Conservation (phyloP, 1,140 invertebrate genomes). For the Drosophila ercepeae region DNA sequence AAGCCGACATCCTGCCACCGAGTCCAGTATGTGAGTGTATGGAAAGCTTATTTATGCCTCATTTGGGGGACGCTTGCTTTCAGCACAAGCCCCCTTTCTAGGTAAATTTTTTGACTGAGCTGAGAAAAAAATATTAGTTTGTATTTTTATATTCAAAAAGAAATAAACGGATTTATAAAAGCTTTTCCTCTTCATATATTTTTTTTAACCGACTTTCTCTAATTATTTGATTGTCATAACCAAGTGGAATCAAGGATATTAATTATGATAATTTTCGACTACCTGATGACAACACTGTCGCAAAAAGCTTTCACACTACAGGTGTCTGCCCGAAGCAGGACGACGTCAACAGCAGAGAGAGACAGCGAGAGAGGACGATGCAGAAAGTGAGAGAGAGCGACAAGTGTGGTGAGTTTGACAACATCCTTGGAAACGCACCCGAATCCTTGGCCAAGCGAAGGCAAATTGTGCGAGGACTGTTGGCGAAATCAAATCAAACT, state of each 20-base stretch:
- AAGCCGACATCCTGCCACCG: constrained; percentile 20
- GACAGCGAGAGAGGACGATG: constrained; percentile 15
- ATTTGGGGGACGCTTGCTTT: neutral
- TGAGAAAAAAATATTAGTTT: too few relatives aligned
- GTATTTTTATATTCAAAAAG: too few relatives aligned
- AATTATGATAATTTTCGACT: constrained; percentile 5
- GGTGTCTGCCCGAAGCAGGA: constrained; percentile 45
- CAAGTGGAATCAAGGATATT: neutral
- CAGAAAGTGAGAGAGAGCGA: constrained; percentile 36
- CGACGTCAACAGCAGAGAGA: constrained; percentile 27
- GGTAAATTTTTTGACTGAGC: too few relatives aligned
- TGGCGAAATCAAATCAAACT: constrained; percentile 74
- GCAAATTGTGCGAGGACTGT: constrained; percentile 69
- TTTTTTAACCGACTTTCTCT: neutral
- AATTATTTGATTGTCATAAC: neutral
- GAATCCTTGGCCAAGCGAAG: constrained; percentile 59
- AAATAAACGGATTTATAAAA: too few relatives aligned
- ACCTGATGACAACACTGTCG: constrained; percentile 16
- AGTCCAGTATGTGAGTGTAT: neutral
- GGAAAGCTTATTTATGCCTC: neutral
- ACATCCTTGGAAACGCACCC: constrained; percentile 54
- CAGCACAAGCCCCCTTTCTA: neutral
- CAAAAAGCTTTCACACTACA: constrained; percentile 66
- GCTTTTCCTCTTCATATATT: too few relatives aligned
- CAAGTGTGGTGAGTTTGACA: constrained; percentile 60